phyloP scores from a whole-genome alignment of 2,888 invertebrate species.

The Agriopis aurantiaria region DNA sequence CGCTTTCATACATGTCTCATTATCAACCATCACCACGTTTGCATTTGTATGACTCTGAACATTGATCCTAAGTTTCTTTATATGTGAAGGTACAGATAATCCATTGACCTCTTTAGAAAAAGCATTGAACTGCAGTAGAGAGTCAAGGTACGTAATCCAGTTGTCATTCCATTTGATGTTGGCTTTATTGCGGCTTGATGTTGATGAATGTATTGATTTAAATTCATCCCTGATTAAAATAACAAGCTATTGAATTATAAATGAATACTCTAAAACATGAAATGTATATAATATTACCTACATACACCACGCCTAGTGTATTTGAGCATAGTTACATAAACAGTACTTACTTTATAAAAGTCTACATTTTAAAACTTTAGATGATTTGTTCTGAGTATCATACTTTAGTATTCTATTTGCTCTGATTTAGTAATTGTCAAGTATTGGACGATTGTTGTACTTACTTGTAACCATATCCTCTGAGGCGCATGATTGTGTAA shows the following conservation, averaged over 20 bases:
- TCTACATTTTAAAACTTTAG: not conserved
- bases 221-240: conserved; percentile 49
- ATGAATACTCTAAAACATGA: not conserved
- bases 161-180: conserved; percentile 51
- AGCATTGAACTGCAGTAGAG: conserved; percentile 53
- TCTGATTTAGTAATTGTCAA: not conserved
- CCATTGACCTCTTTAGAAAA: conserved; percentile 51
- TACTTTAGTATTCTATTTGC: too few relatives aligned
- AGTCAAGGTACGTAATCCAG: conserved; percentile 57
- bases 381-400: not conserved
- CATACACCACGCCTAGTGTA: too few relatives aligned
- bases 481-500: conserved; percentile 53
- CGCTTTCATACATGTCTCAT: conserved; percentile 41
- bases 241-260: not conserved
- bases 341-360: not conserved
- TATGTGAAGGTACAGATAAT: conserved; percentile 48
- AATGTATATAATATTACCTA: too few relatives aligned
- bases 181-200: conserved; percentile 45
- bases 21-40: conserved; percentile 9
- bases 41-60: conserved; percentile 44
- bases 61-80: conserved; percentile 50
- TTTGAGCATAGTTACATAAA: not conserved
- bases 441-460: conserved; percentile 11
- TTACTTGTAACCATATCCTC: conserved; percentile 55
- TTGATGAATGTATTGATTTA: conserved; percentile 50